Percentiles rank a stretch among this genome's conserved stretches.
phyloP scores from a whole-genome alignment of 2,888 invertebrate species.

The Entomobrya multifasciata region DNA sequence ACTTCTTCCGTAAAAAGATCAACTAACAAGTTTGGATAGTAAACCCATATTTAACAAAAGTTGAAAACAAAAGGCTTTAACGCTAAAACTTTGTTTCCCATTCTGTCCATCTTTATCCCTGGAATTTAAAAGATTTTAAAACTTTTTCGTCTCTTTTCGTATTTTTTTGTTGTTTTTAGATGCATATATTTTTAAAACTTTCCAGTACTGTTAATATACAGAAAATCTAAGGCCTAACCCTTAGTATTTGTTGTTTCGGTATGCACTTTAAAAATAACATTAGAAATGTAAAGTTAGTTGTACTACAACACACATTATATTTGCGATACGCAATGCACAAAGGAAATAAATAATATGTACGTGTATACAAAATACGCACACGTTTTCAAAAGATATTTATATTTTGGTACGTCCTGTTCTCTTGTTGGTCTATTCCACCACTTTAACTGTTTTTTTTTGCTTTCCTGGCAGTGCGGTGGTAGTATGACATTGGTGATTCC shows the following conservation, averaged over 20 bases:
- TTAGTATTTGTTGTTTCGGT: too few species aligned
- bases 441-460: slow-evolving; percentile 49
- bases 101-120: slow-evolving; percentile 52
- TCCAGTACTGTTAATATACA: background rate
- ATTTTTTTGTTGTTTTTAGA: background rate
- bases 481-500: slow-evolving; percentile 53
- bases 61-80: slow-evolving; percentile 43
- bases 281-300: background rate
- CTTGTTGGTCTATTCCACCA: slow-evolving; percentile 37
- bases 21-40: background rate
- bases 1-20: background rate
- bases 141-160: background rate
- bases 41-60: background rate
- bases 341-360: too few species aligned
- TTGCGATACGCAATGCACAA: too few species aligned
- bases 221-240: background rate
- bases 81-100: slow-evolving; percentile 40
- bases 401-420: slow-evolving; percentile 9
- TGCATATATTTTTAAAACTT: background rate
- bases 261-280: too few species aligned
- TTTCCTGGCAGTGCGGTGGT: slow-evolving; percentile 38
- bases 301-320: background rate
- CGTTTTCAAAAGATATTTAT: background rate
- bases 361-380: background rate
- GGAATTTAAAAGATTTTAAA: slow-evolving; percentile 23